Percentiles rank a stretch among this genome's conserved stretches.
Evolutionary conservation across 2,113 vertebrate species (phyloP).

Genomic region (Merops nubicus): DNA sequence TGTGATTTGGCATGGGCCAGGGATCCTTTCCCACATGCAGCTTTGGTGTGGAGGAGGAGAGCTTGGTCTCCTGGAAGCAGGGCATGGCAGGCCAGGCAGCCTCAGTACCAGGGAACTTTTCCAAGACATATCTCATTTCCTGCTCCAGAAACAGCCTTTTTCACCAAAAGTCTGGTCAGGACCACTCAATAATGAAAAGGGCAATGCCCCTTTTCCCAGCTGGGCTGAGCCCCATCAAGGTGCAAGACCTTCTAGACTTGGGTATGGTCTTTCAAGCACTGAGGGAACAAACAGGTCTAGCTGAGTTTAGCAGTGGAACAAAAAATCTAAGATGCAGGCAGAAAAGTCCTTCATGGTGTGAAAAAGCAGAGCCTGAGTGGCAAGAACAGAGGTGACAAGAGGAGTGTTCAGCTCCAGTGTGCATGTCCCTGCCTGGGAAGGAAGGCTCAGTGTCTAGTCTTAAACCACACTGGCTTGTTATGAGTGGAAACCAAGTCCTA

Average conservation of each 20-base stretch:
- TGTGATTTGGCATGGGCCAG: not conserved
- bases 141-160: not conserved
- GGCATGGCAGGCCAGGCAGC: not conserved
- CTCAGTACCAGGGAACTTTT: not conserved
- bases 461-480: not conserved
- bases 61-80: not conserved
- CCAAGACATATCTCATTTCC: not conserved
- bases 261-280: not conserved
- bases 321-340: not conserved
- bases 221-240: not conserved
- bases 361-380: not conserved
- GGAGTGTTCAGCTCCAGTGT: not conserved
- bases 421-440: not conserved
- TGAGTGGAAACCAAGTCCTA: slow-evolving; percentile 13
- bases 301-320: not conserved
- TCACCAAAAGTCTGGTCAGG: not conserved
- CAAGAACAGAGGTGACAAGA: not conserved
- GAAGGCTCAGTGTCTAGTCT: not conserved
- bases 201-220: not conserved
- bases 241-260: not conserved
- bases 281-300: not conserved
- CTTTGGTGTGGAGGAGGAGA: not conserved
- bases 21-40: not conserved
- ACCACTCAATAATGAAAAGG: not conserved
- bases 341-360: not conserved